Percentiles rank a stretch among this genome's conserved stretches.
These are phyloP conservation scores for Coregonus ussuriensis DNA, from an alignment of 2,797 vertebrate species.

Conservation along the genomic window DNA sequence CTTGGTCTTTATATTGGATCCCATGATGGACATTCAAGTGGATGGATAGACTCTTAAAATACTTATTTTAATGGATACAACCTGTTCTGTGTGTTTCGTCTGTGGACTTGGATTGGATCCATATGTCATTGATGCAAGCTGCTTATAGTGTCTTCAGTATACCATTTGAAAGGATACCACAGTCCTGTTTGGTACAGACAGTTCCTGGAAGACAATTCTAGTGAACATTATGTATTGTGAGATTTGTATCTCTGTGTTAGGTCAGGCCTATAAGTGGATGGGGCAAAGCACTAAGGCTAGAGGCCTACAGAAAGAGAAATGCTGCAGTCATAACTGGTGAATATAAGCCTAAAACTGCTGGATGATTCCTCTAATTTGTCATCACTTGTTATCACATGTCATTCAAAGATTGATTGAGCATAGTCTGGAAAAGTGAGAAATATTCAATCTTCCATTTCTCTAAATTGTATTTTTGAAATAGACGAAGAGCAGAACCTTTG, in stretches of 20 bases:
- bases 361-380: neutral
- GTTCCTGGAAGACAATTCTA: neutral
- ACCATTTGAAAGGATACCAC: neutral
- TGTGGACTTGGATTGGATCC: slow-evolving; percentile 4
- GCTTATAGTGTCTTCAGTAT: neutral
- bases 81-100: neutral
- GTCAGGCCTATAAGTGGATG: no score
- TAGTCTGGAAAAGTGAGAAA: slow-evolving; percentile 21
- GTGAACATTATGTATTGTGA: neutral
- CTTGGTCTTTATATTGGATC: neutral
- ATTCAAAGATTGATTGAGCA: slow-evolving; percentile 11
- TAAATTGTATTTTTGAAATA: slow-evolving; percentile 27
- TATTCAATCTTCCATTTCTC: slow-evolving; percentile 21
- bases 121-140: neutral
- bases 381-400: slow-evolving; percentile 5
- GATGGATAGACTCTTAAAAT: neutral
- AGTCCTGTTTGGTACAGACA: neutral
- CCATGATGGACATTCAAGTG: neutral
- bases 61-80: neutral
- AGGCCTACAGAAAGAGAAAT: neutral
- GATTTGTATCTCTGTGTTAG: neutral
- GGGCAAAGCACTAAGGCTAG: neutral
- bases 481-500: slow-evolving; percentile 34
- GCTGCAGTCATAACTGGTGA: neutral
- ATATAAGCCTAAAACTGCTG: neutral